Conservation (phyloP, 1,140 invertebrate genomes). For the Cotesia typhae region DNA sequence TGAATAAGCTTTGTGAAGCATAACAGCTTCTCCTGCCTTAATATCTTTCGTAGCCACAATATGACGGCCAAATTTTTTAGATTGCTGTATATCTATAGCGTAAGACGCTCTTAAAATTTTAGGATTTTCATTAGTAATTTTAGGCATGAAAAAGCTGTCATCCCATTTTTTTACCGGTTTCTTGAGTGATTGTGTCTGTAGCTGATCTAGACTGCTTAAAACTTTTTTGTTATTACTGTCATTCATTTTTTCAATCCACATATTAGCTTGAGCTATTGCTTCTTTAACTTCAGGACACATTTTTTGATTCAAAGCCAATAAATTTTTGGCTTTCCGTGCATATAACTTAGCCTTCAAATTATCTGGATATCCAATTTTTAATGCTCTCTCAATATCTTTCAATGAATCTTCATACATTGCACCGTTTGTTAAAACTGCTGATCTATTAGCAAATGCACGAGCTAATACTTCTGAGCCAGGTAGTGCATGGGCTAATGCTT, state of each 20-base stretch:
- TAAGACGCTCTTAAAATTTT: conserved; percentile 20
- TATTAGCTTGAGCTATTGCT: background rate
- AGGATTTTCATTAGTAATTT: conserved; percentile 2
- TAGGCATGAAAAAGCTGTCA: background rate
- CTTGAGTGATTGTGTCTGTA: background rate
- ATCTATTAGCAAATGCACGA: conserved; percentile 26
- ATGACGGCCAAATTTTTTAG: conserved; percentile 69
- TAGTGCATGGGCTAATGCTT: conserved; percentile 18
- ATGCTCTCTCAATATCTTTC: conserved; percentile 27
- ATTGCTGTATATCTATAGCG: conserved; percentile 5
- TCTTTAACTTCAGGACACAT: background rate
- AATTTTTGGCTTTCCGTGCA: conserved; percentile 9
- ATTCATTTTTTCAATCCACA: background rate
- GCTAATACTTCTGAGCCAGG: conserved; percentile 23
- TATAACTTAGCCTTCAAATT: conserved; percentile 21
- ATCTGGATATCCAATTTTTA: conserved; percentile 18
- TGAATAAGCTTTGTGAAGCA: conserved; percentile 79
- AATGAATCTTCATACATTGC: conserved; percentile 30
- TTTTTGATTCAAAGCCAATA: background rate
- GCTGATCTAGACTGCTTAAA: background rate
- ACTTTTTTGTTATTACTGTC: background rate
- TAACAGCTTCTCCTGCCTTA: conserved; percentile 76
- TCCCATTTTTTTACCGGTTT: background rate
- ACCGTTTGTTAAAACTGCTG: conserved; percentile 7
- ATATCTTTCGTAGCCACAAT: conserved; percentile 72